A percentile compares a stretch with the other conserved stretches of the same genome.
Conservation (phyloP, 2,797 vertebrate genomes). For the Phaenicophaeus curvirostris region DNA sequence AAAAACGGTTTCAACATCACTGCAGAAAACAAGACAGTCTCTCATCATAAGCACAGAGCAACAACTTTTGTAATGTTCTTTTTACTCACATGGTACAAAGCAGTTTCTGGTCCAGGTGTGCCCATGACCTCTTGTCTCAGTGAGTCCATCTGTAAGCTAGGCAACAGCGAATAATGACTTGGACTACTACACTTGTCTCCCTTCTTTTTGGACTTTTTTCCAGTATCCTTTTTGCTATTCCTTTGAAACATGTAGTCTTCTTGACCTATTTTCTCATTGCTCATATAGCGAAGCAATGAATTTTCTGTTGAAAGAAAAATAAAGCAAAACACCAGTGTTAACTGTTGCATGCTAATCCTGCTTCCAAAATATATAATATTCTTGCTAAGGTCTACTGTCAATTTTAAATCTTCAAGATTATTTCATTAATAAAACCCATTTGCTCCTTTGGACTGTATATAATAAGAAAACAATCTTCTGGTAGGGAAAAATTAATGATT, state of each 20-base stretch:
- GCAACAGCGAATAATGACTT: conserved; percentile 90
- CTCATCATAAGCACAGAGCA: background rate
- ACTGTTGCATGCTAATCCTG: background rate
- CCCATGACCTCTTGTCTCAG: conserved; percentile 87
- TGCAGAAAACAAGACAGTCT: background rate
- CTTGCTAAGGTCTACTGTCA: background rate
- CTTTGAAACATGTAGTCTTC: conserved; percentile 94
- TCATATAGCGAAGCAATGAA: conserved; percentile 91
- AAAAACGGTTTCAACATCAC: background rate
- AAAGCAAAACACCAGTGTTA: conserved; percentile 46
- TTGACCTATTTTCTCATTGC: conserved; percentile 88
- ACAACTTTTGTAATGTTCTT: background rate
- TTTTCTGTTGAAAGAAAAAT: conserved; percentile 79
- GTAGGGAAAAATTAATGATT: background rate
- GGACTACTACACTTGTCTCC: conserved; percentile 94
- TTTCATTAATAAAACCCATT: background rate
- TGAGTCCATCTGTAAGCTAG: conserved; percentile 93
- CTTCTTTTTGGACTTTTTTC: conserved; percentile 93
- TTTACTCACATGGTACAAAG: conserved; percentile 83
- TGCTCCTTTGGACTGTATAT: background rate
- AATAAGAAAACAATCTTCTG: background rate
- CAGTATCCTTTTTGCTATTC: conserved; percentile 93
- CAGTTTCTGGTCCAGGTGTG: conserved; percentile 81
- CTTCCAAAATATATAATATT: background rate
- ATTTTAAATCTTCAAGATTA: conserved; percentile 31